Conservation (phyloP, 2,113 vertebrate species). For the Callopanchax toddi region DNA sequence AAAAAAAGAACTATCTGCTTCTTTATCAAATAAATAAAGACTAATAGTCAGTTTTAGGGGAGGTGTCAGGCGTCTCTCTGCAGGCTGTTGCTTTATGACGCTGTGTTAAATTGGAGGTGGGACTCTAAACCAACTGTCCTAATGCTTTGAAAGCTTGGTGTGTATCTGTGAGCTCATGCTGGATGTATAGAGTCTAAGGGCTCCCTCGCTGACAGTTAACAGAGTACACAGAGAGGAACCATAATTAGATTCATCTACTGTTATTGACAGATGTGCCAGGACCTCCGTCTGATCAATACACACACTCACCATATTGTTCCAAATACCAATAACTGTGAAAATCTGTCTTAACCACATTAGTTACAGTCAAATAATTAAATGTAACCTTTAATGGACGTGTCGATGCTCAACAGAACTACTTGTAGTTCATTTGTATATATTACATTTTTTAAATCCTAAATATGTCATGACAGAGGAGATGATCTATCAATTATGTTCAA, state of each 20-base stretch:
- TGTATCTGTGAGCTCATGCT: slow-evolving; percentile 13
- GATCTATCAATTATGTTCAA: neutral
- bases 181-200: slow-evolving; percentile 52
- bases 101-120: slow-evolving; percentile 56
- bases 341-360: slow-evolving; percentile 66
- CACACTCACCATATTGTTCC: slow-evolving; percentile 72
- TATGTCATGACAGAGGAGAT: neutral
- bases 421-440: neutral
- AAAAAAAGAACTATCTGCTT: neutral
- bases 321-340: slow-evolving; percentile 71
- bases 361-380: slow-evolving; percentile 74
- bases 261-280: slow-evolving; percentile 71
- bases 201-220: slow-evolving; percentile 77
- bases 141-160: slow-evolving; percentile 51
- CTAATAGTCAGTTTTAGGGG: neutral
- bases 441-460: neutral
- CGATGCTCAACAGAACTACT: neutral
- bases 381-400: slow-evolving; percentile 40
- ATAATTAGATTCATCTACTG: slow-evolving; percentile 79
- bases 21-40: neutral
- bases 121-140: slow-evolving; percentile 65
- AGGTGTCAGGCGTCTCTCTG: neutral
- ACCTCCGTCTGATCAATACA: slow-evolving; percentile 67
- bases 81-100: slow-evolving; percentile 38
- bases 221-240: slow-evolving; percentile 62